Conservation (phyloP, 2,797 vertebrate genomes). For the Acridotheres tristis region DNA sequence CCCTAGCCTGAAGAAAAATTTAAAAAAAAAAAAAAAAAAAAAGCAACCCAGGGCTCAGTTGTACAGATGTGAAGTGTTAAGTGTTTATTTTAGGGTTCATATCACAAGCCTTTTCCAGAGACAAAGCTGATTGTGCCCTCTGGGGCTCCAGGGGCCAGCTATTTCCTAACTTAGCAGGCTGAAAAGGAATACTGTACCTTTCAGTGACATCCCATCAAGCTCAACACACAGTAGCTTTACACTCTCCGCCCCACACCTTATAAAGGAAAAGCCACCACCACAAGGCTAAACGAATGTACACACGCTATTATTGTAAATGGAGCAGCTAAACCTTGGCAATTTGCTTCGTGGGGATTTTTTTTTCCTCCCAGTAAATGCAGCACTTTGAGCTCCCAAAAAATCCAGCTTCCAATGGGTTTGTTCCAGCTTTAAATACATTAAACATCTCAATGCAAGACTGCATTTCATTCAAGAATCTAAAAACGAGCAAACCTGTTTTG, state of each 20-base stretch:
- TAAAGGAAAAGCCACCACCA: conserved; percentile 65
- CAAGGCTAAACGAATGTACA: conserved; percentile 68
- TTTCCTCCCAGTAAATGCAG: conserved; percentile 63
- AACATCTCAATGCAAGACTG: not conserved
- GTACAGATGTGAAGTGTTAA: conserved; percentile 55
- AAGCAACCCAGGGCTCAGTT: conserved; percentile 68
- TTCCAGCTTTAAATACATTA: conserved; percentile 59
- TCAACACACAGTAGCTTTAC: conserved; percentile 68
- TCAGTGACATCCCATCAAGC: conserved; percentile 64
- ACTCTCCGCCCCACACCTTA: conserved; percentile 56
- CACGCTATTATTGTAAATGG: conserved; percentile 66
- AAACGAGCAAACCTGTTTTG: not conserved
- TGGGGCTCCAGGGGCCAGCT: conserved; percentile 36
- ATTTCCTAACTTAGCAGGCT: conserved; percentile 42
- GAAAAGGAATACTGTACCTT: conserved; percentile 67
- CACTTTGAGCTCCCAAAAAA: conserved; percentile 63
- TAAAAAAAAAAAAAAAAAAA: not conserved
- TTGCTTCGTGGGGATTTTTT: conserved; percentile 7
- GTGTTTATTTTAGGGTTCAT: conserved; percentile 77
- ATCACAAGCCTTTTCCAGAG: conserved; percentile 70
- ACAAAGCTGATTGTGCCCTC: conserved; percentile 65
- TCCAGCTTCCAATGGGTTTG: conserved; percentile 27
- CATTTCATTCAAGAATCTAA: not conserved
- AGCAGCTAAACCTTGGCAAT: conserved; percentile 75
- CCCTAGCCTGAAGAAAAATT: not conserved